Conservation (phyloP, 64 coral and sea anemone species). For the Montipora cactus region DNA sequence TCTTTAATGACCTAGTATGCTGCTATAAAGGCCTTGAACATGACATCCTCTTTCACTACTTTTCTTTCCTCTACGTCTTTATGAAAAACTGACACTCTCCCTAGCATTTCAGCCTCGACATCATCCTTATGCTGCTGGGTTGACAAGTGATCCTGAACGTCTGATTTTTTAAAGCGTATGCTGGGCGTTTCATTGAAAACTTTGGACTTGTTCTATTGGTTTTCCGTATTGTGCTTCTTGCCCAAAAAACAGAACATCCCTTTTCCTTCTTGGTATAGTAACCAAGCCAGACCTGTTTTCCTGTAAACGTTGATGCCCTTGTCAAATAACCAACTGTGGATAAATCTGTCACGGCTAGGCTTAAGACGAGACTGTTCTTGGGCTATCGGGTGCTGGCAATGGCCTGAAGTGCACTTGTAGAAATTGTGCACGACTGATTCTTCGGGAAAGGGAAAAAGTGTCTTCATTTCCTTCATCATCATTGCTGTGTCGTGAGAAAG, state of each 20-base stretch:
- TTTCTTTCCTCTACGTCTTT: slow-evolving; percentile 10
- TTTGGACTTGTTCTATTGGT: slow-evolving; percentile 49
- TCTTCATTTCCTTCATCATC: slow-evolving; percentile 41
- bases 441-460: slow-evolving; percentile 52
- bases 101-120: neutral
- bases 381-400: slow-evolving; percentile 35
- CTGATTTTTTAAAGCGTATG: slow-evolving; percentile 50
- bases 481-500: neutral
- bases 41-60: neutral
- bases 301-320: slow-evolving; percentile 29
- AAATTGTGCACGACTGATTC: slow-evolving; percentile 39
- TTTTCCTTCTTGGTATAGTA: slow-evolving; percentile 41
- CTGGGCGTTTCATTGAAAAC: slow-evolving; percentile 49
- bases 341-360: slow-evolving; percentile 34
- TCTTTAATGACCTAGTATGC: slow-evolving; percentile 11
- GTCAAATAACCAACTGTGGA: slow-evolving; percentile 53
- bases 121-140: neutral
- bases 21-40: neutral
- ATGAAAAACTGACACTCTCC: slow-evolving; percentile 7
- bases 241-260: slow-evolving; percentile 40
- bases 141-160: neutral
- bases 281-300: slow-evolving; percentile 37
- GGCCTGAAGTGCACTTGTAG: slow-evolving; percentile 38
- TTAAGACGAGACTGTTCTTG: slow-evolving; percentile 35
- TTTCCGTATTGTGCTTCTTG: slow-evolving; percentile 56